phyloP scores from a whole-genome alignment of 2,888 invertebrate species.

The Phengaris alcon region DNA sequence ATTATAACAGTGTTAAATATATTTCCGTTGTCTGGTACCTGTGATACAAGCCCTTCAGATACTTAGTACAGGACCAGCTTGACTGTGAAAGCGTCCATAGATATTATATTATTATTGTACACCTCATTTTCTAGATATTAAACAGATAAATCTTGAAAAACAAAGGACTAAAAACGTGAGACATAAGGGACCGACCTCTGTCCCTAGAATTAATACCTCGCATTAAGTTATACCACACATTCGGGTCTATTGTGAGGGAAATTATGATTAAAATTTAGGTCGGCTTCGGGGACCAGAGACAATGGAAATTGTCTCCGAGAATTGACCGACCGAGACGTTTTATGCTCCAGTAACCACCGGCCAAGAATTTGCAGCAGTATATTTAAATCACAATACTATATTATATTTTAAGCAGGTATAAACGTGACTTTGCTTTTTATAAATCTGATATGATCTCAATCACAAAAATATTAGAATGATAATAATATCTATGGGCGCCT shows the following conservation, averaged over 20 bases:
- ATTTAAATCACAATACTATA: neutral
- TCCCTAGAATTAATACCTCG: slow-evolving; percentile 49
- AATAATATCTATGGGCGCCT: too few species aligned
- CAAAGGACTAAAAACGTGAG: neutral
- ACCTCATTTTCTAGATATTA: slow-evolving; percentile 1
- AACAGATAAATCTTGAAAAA: slow-evolving; percentile 18
- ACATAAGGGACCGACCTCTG: neutral
- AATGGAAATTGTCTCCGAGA: neutral
- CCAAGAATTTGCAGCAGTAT: neutral
- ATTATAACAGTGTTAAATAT: too few species aligned
- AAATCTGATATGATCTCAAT: too few species aligned
- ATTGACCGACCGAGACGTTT: slow-evolving; percentile 11
- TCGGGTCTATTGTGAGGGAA: slow-evolving; percentile 26
- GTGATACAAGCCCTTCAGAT: too few species aligned
- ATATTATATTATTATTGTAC: neutral
- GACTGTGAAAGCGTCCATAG: too few species aligned
- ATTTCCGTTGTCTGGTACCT: too few species aligned
- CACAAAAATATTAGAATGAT: too few species aligned
- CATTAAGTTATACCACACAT: slow-evolving; percentile 38
- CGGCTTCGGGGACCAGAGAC: neutral
- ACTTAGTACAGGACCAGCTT: too few species aligned
- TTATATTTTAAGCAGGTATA: too few species aligned
- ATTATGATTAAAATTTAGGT: slow-evolving; percentile 25
- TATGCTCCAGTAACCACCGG: slow-evolving; percentile 11
- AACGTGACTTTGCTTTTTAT: too few species aligned